These are phyloP conservation scores for Ennomos erosarius DNA, from an alignment of 2,888 invertebrate genomes.

Conservation along the genomic window DNA sequence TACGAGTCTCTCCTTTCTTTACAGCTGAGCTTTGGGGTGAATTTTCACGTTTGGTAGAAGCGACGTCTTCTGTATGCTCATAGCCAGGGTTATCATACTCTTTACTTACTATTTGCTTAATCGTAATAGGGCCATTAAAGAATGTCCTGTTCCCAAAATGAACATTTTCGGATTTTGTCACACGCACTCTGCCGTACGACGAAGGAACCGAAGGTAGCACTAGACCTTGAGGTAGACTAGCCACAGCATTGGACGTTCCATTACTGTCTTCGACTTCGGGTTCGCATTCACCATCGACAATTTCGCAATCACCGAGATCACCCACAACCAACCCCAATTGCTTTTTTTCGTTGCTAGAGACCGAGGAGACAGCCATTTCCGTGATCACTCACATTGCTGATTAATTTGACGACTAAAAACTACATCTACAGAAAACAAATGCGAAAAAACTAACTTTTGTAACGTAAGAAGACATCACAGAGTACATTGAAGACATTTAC, in stretches of 20 bases:
- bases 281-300: slow-evolving; percentile 62
- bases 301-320: slow-evolving; percentile 65
- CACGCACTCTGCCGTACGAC: slow-evolving; percentile 85
- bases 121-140: slow-evolving; percentile 91
- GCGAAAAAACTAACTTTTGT: no score
- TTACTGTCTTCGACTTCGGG: slow-evolving; percentile 48
- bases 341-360: slow-evolving; percentile 42
- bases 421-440: no score
- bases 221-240: slow-evolving; percentile 53
- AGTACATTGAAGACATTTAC: no score
- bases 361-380: slow-evolving; percentile 57
- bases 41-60: slow-evolving; percentile 6
- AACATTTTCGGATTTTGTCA: slow-evolving; percentile 89
- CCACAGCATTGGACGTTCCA: slow-evolving; percentile 38
- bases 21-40: slow-evolving; percentile 23
- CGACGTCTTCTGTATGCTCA: slow-evolving; percentile 53
- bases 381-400: slow-evolving; percentile 20
- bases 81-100: slow-evolving; percentile 70
- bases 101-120: slow-evolving; percentile 87
- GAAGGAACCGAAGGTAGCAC: slow-evolving; percentile 53
- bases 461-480: no score
- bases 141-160: slow-evolving; percentile 91
- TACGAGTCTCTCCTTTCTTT: slow-evolving; percentile 38
- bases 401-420: no score
- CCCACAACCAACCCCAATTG: slow-evolving; percentile 60